Evolutionary conservation across 2,888 invertebrate species (phyloP).

Genomic region (Mesorhabditis sp.): DNA sequence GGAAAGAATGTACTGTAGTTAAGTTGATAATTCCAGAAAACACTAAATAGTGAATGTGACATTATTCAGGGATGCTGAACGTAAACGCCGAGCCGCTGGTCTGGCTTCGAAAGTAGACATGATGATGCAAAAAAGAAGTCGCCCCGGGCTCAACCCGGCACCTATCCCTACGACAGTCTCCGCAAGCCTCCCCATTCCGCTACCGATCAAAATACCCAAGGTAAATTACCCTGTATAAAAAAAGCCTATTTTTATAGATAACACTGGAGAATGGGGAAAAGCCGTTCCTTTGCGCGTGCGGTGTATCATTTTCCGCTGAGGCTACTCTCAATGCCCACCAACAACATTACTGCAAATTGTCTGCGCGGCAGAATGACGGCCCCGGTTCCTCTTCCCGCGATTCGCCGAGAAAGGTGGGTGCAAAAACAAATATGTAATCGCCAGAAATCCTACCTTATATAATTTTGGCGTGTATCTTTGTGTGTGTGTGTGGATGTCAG

Average conservation of each 20-base stretch:
- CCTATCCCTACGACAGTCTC: slow-evolving; percentile 6
- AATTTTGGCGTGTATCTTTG: too few relatives aligned
- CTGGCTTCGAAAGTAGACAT: too few relatives aligned
- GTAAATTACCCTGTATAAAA: slow-evolving; percentile 8
- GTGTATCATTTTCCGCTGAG: slow-evolving; percentile 37
- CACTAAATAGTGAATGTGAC: too few relatives aligned
- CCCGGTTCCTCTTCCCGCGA: slow-evolving; percentile 3
- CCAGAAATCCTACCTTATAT: slow-evolving; percentile 14
- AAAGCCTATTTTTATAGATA: background rate
- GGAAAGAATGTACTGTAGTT: too few relatives aligned
- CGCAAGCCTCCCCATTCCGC: slow-evolving; percentile 3
- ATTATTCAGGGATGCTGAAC: too few relatives aligned
- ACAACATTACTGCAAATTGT: slow-evolving; percentile 39
- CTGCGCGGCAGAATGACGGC: slow-evolving; percentile 12
- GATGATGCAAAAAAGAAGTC: too few relatives aligned
- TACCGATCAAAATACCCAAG: slow-evolving; percentile 7
- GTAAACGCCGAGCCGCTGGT: too few relatives aligned
- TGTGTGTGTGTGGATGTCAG: too few relatives aligned
- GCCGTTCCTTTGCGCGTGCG: slow-evolving; percentile 39
- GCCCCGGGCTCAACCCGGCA: background rate
- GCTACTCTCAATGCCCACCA: slow-evolving; percentile 38
- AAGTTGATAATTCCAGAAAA: too few relatives aligned
- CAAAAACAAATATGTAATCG: slow-evolving; percentile 9
- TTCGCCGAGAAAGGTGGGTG: slow-evolving; percentile 19
- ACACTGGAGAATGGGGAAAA: slow-evolving; percentile 16